A percentile compares a stretch with the other conserved stretches of the same genome.
These are phyloP conservation scores for Zenarchopterus dispar DNA, from an alignment of 2,797 vertebrate genomes.

Conservation along the genomic window DNA sequence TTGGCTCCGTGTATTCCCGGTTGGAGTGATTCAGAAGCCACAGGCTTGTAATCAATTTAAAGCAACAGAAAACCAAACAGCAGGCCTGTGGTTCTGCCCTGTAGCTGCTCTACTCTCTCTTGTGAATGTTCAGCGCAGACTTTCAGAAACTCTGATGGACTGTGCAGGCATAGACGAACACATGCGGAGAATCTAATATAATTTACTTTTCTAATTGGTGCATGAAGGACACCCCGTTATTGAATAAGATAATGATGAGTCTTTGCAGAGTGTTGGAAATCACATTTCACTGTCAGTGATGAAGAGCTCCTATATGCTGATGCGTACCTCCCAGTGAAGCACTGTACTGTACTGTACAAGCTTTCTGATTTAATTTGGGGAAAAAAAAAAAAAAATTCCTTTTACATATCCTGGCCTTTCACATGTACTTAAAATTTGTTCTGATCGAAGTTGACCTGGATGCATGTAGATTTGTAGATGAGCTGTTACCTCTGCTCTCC, in stretches of 20 bases:
- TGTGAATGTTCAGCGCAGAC: conserved; percentile 37
- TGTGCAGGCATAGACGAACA: not conserved
- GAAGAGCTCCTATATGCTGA: conserved; percentile 49
- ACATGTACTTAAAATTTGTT: conserved; percentile 3
- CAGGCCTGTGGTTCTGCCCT: conserved; percentile 56
- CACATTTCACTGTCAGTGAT: conserved; percentile 75
- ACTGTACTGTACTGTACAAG: conserved; percentile 12
- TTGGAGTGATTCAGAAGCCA: conserved; percentile 53
- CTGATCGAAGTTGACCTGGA: conserved; percentile 34
- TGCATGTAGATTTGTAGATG: conserved; percentile 41
- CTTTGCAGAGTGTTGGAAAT: conserved; percentile 74
- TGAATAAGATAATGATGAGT: conserved; percentile 65
- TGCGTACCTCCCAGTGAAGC: conserved; percentile 26
- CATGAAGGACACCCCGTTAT: conserved; percentile 55
- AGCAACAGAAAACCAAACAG: conserved; percentile 47
- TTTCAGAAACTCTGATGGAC: conserved; percentile 24
- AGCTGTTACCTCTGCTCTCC: conserved; percentile 31
- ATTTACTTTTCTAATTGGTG: conserved; percentile 49
- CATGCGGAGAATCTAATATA: conserved; percentile 36
- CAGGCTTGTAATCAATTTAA: conserved; percentile 71
- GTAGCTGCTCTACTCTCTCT: conserved; percentile 15
- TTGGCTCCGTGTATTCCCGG: conserved; percentile 44
- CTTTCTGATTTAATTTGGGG: conserved; percentile 19
- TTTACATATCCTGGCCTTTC: conserved; percentile 22
- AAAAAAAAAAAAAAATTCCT: conserved; percentile 8